phyloP scores from a whole-genome alignment of 2,888 invertebrate species.

The Theodoxus fluviatilis region DNA sequence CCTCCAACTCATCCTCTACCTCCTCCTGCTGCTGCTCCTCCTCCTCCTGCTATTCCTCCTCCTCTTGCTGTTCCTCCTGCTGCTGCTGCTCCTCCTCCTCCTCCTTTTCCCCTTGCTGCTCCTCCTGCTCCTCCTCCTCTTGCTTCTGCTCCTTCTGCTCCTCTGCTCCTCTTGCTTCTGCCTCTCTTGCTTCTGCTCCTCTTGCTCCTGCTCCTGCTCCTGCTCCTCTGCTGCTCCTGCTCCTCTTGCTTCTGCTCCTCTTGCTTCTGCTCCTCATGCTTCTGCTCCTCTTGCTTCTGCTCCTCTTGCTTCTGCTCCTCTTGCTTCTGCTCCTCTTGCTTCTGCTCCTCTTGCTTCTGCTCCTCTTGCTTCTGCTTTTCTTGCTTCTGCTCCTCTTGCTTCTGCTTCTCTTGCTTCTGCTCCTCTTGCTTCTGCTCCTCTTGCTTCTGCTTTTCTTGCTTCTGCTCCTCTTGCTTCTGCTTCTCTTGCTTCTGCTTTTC shows the following conservation, averaged over 20 bases:
- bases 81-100: not conserved
- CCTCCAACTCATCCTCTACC: not conserved
- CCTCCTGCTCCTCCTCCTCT: not conserved
- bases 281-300: too few relatives aligned
- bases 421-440: too few relatives aligned
- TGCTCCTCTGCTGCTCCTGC: not conserved
- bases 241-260: not conserved
- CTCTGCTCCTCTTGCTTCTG: not conserved
- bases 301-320: too few relatives aligned
- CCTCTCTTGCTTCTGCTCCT: not conserved
- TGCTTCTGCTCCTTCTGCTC: not conserved
- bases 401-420: too few relatives aligned
- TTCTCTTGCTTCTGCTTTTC: too few relatives aligned
- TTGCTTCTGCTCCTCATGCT: not conserved
- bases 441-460: too few relatives aligned
- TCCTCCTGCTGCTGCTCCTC: not conserved
- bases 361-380: conserved; percentile 44
- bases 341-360: conserved; percentile 35
- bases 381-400: too few relatives aligned
- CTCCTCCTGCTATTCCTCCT: not conserved
- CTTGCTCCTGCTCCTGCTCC: too few relatives aligned
- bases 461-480: too few relatives aligned
- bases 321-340: conserved; percentile 41
- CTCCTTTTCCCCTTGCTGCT: not conserved
- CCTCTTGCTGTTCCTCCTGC: not conserved